These are phyloP conservation scores for Caenorhabditis virilis DNA, from an alignment of 2,888 invertebrate species.

Conservation along the genomic window DNA sequence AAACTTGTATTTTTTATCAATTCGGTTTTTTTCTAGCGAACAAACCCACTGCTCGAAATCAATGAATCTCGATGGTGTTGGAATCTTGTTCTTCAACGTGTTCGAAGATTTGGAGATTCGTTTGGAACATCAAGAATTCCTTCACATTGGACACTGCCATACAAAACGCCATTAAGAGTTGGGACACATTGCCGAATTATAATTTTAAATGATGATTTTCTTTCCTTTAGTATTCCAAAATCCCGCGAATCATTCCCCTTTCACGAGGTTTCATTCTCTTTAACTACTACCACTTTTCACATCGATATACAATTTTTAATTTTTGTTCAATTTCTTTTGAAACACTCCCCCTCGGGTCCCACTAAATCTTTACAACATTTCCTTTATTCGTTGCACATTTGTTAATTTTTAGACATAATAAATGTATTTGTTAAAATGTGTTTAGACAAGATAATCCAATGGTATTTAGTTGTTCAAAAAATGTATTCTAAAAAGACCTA, in stretches of 20 bases:
- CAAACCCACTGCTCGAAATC: constrained; percentile 25
- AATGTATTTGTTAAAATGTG: no score
- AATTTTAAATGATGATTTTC: constrained; percentile 1
- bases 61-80: constrained; percentile 60
- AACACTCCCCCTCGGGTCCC: no score
- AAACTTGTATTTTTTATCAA: no score
- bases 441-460: no score
- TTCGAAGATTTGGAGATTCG: constrained; percentile 48
- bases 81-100: constrained; percentile 59
- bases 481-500: no score
- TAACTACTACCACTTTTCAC: background rate
- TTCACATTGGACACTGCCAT: constrained; percentile 53
- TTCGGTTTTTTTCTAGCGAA: no score
- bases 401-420: no score
- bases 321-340: background rate
- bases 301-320: background rate
- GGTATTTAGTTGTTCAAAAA: no score
- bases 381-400: no score
- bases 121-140: constrained; percentile 56
- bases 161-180: constrained; percentile 40
- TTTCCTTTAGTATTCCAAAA: background rate
- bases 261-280: constrained; percentile 3
- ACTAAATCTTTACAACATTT: no score
- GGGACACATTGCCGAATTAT: no score
- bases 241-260: background rate